Evolutionary conservation across 53 echinoderm and acorn worm genomes (phyloP).

Genomic region (Astropecten irregularis): DNA sequence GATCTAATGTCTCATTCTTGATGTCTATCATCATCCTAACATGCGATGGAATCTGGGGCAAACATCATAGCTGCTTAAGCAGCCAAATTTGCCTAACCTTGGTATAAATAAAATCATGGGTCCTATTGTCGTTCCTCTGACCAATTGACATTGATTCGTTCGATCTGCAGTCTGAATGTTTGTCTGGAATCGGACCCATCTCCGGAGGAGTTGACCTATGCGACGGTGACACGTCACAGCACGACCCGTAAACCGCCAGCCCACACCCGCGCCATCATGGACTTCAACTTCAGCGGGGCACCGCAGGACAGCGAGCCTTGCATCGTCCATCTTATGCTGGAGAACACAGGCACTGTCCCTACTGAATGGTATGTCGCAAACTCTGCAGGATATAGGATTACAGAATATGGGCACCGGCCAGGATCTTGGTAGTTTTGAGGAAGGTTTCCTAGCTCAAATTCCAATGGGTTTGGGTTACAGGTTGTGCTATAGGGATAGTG

Average conservation of each 20-base stretch:
- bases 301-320: slow-evolving; percentile 76
- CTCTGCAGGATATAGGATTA: too few relatives aligned
- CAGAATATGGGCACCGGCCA: too few relatives aligned
- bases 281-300: slow-evolving; percentile 96
- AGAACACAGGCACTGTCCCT: slow-evolving; percentile 91
- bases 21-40: too few relatives aligned
- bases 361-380: slow-evolving; percentile 88
- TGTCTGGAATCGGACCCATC: slow-evolving; percentile 87
- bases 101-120: too few relatives aligned
- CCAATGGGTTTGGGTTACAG: too few relatives aligned
- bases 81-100: too few relatives aligned
- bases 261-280: slow-evolving; percentile 82
- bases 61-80: too few relatives aligned
- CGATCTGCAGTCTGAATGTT: slow-evolving; percentile 66
- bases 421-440: too few relatives aligned
- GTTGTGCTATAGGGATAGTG: too few relatives aligned
- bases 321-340: slow-evolving; percentile 91
- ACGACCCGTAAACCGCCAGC: slow-evolving; percentile 75
- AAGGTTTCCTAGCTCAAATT: background rate
- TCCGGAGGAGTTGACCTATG: slow-evolving; percentile 82
- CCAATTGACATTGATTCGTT: background rate
- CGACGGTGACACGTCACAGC: slow-evolving; percentile 78
- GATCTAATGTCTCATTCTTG: too few relatives aligned
- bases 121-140: too few relatives aligned
- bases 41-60: too few relatives aligned